phyloP scores from a whole-genome alignment of 1,140 invertebrate species.

The Zaprionus africanus region DNA sequence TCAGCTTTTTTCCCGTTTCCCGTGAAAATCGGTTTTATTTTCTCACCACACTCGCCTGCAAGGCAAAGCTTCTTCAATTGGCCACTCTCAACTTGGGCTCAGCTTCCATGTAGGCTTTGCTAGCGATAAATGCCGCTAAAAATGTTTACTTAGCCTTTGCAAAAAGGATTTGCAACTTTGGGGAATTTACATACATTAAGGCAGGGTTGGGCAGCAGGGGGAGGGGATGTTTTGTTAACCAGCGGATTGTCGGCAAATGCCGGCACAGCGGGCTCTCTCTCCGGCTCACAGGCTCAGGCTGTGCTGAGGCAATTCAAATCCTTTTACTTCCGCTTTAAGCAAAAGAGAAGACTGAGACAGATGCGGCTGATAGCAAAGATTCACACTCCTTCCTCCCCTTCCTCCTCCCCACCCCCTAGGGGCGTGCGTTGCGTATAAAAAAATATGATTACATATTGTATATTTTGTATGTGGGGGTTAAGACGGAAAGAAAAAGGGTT shows the following conservation, averaged over 20 bases:
- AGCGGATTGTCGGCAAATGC: constrained; percentile 33
- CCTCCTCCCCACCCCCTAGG: neutral
- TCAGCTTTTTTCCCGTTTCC: too few relatives aligned
- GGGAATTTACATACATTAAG: constrained; percentile 75
- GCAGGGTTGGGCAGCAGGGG: neutral
- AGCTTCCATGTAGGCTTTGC: constrained; percentile 33
- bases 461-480: constrained; percentile 19
- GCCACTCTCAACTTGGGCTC: neutral
- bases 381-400: constrained; percentile 47
- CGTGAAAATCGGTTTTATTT: too few relatives aligned
- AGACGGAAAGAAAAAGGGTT: constrained; percentile 61
- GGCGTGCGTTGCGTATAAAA: constrained; percentile 66
- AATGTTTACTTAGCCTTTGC: constrained; percentile 66
- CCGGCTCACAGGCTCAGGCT: neutral
- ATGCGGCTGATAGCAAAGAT: constrained; percentile 77
- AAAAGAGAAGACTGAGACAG: constrained; percentile 58
- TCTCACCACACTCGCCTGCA: too few relatives aligned
- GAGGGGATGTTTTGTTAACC: constrained; percentile 60
- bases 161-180: constrained; percentile 64
- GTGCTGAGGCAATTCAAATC: constrained; percentile 72
- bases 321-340: constrained; percentile 79
- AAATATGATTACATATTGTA: constrained; percentile 80
- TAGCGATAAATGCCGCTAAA: constrained; percentile 38
- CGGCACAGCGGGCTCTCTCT: constrained; percentile 2
- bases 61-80: neutral